These are phyloP conservation scores for Magallana angulata DNA, from an alignment of 1,140 invertebrate genomes.

Conservation along the genomic window DNA sequence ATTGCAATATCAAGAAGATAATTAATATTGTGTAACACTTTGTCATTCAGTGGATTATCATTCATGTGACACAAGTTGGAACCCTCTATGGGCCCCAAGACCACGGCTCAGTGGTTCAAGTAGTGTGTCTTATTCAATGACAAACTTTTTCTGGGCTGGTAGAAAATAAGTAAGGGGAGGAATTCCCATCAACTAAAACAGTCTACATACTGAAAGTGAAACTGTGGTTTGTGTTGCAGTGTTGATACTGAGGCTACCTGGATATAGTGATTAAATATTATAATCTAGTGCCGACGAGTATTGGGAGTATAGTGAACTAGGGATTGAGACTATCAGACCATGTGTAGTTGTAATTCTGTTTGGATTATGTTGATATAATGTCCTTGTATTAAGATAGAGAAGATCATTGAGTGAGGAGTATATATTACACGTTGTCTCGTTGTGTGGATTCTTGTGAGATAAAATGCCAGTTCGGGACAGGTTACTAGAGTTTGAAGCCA, in stretches of 20 bases:
- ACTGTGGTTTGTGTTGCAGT: not conserved
- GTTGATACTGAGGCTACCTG: not conserved
- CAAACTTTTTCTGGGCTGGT: not conserved
- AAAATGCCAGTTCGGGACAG: constrained; percentile 63
- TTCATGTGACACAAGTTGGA: not conserved
- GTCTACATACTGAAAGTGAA: not conserved
- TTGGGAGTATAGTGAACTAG: not conserved
- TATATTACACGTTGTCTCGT: not conserved
- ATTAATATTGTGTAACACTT: not conserved
- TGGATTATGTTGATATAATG: not conserved
- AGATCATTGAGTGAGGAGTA: constrained; percentile 19
- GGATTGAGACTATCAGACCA: not conserved
- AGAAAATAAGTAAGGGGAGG: not conserved
- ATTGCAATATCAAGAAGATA: not conserved
- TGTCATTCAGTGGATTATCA: not conserved
- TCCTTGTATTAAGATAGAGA: not conserved
- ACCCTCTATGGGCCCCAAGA: not conserved
- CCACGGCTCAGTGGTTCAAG: not conserved
- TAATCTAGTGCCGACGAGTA: not conserved
- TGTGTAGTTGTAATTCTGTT: not conserved
- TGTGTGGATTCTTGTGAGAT: not conserved
- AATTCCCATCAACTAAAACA: not conserved
- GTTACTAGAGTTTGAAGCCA: constrained; percentile 61
- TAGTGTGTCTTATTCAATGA: not conserved
- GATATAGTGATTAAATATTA: not conserved